Base-by-base conservation (phyloP, 2,113 vertebrate species). In the Daphoenositta chrysoptera region DNA sequence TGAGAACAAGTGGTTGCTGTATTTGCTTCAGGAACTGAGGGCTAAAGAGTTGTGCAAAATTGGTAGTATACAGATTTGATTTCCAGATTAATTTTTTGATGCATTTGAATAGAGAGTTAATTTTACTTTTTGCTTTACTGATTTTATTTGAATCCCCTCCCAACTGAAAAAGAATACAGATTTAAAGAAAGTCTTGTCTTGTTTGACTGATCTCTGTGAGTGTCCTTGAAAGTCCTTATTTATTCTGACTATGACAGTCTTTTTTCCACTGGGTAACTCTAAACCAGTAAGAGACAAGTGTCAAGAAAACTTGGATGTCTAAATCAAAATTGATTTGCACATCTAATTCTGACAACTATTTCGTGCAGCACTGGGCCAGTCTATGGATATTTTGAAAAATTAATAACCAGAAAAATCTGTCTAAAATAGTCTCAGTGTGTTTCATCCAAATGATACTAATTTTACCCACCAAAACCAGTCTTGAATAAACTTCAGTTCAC, bases 221-320 rank as follows among this genome's bases (percentile, higher is more conserved):
- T 93, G 95, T 94, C 89, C 90, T 94, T 93, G 77, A 94, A 96
- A 96, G 91, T 90, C 94, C 61, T 83, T 97, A 84, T 68, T 94
- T 95, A 77, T 86, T 90, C 83, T 95, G 91, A 76, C 80, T 96
- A 82, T 14, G 9, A 81, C 11, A 68, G 10, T 45, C 45, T 93
- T 18, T 97, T 96, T 97, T 94, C 95, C 88, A 53, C 90, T 72
- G 91, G 84, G 80, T 97, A 96, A 95, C 87, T 87, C 72, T 94
- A 96, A 97, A 95, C 61, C 95, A 56, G 2, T 83, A 73, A 64
- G 53, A 92, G 51, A 51, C 10, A 79, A 96, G 75, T 91, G 87
- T 96, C 90, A 94, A 89, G 63, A 96, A 97, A 97, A 91, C 56
- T 79, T 79, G 63, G 26, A 75, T 39, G 37, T 61, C 89, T 92